Conservation (phyloP, 2,797 vertebrate genomes). For the Valencia hispanica region DNA sequence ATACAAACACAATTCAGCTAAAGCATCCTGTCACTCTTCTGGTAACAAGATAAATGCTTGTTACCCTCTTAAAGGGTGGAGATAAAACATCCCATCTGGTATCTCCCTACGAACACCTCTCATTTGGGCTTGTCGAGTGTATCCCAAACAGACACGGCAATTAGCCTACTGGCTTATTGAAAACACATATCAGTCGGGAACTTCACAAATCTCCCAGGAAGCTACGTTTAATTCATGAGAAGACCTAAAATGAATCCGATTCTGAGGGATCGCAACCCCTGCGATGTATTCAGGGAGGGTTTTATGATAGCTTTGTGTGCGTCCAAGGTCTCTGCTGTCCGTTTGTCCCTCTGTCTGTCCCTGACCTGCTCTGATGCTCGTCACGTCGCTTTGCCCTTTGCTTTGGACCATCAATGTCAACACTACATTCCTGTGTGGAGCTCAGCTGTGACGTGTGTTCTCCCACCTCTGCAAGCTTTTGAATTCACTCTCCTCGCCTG, state of each 20-base stretch:
- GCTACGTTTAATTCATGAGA: slow-evolving; percentile 70
- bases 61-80: slow-evolving; percentile 72
- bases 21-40: slow-evolving; percentile 74
- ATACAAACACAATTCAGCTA: slow-evolving; percentile 65
- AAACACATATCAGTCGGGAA: slow-evolving; percentile 52
- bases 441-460: slow-evolving; percentile 65
- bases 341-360: slow-evolving; percentile 57
- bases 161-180: slow-evolving; percentile 49
- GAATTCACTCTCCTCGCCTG: slow-evolving; percentile 49
- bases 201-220: slow-evolving; percentile 50
- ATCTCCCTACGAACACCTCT: slow-evolving; percentile 71
- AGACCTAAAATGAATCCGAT: slow-evolving; percentile 59
- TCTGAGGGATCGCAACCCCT: slow-evolving; percentile 47
- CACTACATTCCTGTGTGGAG: slow-evolving; percentile 79
- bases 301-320: slow-evolving; percentile 53
- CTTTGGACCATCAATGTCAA: slow-evolving; percentile 81
- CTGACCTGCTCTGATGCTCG: slow-evolving; percentile 67
- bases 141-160: slow-evolving; percentile 47
- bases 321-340: slow-evolving; percentile 50
- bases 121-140: slow-evolving; percentile 51
- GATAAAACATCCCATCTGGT: slow-evolving; percentile 71
- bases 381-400: slow-evolving; percentile 84
- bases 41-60: slow-evolving; percentile 81
- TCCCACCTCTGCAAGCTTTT: slow-evolving; percentile 48
- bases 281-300: slow-evolving; percentile 55